phyloP scores from a whole-genome alignment of 2,797 vertebrate genomes.

The Enteromius mattozi region DNA sequence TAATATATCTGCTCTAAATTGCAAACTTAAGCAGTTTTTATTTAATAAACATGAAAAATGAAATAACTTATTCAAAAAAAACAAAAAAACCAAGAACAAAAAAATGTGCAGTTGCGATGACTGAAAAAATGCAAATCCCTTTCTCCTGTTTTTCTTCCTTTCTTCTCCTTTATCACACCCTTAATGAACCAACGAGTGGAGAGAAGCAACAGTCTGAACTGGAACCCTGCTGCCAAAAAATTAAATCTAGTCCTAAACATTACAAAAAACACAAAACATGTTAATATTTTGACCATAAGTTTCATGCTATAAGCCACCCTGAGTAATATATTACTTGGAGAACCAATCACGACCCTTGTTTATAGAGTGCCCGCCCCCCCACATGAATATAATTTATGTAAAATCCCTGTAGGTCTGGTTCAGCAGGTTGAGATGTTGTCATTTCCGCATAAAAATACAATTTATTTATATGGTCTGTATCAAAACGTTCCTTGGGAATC shows the following conservation, averaged over 20 bases:
- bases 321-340: constrained; percentile 80
- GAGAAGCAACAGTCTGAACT: constrained; percentile 63
- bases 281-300: constrained; percentile 67
- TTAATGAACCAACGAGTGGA: constrained; percentile 59
- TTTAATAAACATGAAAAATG: constrained; percentile 72
- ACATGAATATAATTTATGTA: constrained; percentile 67
- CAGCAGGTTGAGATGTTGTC: constrained; percentile 73
- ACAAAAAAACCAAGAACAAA: constrained; percentile 18
- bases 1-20: constrained; percentile 67
- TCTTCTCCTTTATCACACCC: constrained; percentile 30
- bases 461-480: constrained; percentile 74
- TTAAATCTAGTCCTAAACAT: constrained; percentile 46
- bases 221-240: constrained; percentile 66
- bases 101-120: constrained; percentile 60
- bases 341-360: constrained; percentile 70
- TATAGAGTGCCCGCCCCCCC: constrained; percentile 66
- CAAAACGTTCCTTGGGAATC: constrained; percentile 79
- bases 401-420: constrained; percentile 75
- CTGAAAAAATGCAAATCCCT: constrained; percentile 53
- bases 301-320: constrained; percentile 82
- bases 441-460: constrained; percentile 84
- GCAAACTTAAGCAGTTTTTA: constrained; percentile 74
- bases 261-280: constrained; percentile 63
- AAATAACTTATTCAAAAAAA: constrained; percentile 65
- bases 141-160: constrained; percentile 46